Evolutionary conservation across 2,888 invertebrate genomes (phyloP).

Genomic region (Uloborus plumipes): DNA sequence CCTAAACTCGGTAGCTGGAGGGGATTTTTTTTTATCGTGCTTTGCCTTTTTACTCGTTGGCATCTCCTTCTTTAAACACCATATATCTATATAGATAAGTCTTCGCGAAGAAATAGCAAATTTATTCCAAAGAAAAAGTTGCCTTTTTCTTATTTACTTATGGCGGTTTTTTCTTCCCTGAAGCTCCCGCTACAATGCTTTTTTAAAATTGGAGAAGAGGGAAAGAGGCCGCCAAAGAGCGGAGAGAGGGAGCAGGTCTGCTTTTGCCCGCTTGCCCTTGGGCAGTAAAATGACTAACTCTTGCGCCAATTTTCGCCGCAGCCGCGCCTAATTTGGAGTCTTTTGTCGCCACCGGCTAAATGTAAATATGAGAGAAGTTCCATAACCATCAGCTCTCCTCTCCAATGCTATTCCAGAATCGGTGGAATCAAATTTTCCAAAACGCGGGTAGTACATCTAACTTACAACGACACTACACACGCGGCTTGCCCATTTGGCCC

Average conservation of each 20-base stretch:
- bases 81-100: slow-evolving; percentile 46
- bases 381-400: slow-evolving; percentile 3
- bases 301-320: slow-evolving; percentile 62
- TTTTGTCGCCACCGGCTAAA: slow-evolving; percentile 59
- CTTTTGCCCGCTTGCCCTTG: slow-evolving; percentile 28
- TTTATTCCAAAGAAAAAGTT: slow-evolving; percentile 59
- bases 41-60: slow-evolving; percentile 40
- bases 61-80: slow-evolving; percentile 25
- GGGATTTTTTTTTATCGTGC: slow-evolving; percentile 37
- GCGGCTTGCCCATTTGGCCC: too few species aligned
- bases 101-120: slow-evolving; percentile 61
- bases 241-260: slow-evolving; percentile 8
- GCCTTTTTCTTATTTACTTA: slow-evolving; percentile 60
- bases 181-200: slow-evolving; percentile 12
- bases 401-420: slow-evolving; percentile 17
- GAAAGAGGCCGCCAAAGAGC: too few species aligned
- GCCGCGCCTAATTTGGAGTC: slow-evolving; percentile 52
- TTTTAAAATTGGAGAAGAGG: slow-evolving; percentile 48
- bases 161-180: slow-evolving; percentile 22
- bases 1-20: slow-evolving; percentile 55
- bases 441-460: slow-evolving; percentile 46
- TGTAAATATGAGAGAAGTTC: slow-evolving; percentile 35
- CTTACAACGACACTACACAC: background rate
- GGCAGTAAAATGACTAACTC: slow-evolving; percentile 61
- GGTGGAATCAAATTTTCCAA: slow-evolving; percentile 54